Conservation (phyloP, 64 coral and sea anemone species). For the Trachythela sp. region DNA sequence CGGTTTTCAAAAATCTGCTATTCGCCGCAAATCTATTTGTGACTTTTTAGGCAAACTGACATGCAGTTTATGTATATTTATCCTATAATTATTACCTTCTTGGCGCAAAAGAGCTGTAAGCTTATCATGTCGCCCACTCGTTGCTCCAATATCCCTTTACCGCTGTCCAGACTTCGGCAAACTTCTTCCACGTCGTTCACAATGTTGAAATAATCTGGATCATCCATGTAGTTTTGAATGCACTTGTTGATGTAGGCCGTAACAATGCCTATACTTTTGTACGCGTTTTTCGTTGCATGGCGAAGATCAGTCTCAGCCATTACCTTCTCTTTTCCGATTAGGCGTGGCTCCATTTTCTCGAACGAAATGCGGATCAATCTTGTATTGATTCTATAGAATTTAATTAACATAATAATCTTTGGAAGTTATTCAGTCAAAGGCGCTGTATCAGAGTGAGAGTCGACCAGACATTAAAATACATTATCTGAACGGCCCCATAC, state of each 20-base stretch:
- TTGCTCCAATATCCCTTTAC: background rate
- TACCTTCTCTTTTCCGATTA: background rate
- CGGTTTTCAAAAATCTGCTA: too few relatives aligned
- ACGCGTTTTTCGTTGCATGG: background rate
- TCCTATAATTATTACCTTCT: slow-evolving; percentile 8
- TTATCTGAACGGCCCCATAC: background rate
- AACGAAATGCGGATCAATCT: slow-evolving; percentile 24
- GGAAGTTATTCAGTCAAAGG: too few relatives aligned
- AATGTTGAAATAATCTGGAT: background rate
- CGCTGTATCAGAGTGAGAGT: too few relatives aligned
- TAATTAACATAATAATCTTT: background rate
- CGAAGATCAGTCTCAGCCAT: background rate
- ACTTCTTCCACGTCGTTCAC: background rate
- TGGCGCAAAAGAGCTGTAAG: background rate
- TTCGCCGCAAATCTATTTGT: too few relatives aligned
- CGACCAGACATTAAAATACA: background rate
- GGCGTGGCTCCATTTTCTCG: slow-evolving; percentile 15
- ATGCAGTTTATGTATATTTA: too few relatives aligned
- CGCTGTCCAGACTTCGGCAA: background rate
- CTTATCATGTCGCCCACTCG: background rate
- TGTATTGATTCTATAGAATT: slow-evolving; percentile 3
- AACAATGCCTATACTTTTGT: slow-evolving; percentile 24
- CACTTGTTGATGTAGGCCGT: background rate
- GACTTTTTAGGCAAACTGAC: too few relatives aligned
- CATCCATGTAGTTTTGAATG: background rate